Conservation (phyloP, 2,888 invertebrate species). For the Selenia dentaria region DNA sequence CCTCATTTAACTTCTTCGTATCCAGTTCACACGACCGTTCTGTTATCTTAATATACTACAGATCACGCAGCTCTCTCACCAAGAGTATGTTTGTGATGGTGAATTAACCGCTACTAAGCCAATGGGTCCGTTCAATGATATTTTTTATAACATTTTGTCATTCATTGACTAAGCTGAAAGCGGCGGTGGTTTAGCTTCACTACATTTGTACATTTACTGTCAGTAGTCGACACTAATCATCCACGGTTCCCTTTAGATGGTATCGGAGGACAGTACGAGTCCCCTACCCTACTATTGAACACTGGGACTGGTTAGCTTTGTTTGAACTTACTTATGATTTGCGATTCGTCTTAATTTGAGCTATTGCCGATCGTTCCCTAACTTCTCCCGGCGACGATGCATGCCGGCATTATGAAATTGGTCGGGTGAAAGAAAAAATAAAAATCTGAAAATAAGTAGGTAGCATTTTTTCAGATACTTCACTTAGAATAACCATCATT, state of each 20-base stretch:
- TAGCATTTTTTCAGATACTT: constrained; percentile 82
- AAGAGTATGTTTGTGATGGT: constrained; percentile 27
- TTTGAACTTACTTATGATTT: constrained; percentile 71
- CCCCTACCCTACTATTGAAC: constrained; percentile 77
- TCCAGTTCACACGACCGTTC: constrained; percentile 8
- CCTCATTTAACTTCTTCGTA: constrained; percentile 17
- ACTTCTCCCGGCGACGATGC: constrained; percentile 63
- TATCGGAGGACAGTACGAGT: constrained; percentile 58
- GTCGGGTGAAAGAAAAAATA: constrained; percentile 81
- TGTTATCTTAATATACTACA: constrained; percentile 7
- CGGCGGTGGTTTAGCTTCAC: constrained; percentile 69
- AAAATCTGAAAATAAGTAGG: constrained; percentile 84
- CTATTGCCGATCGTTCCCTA: constrained; percentile 72
- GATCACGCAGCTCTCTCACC: constrained; percentile 1
- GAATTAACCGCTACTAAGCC: constrained; percentile 45
- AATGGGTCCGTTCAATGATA: constrained; percentile 39
- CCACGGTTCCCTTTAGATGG: constrained; percentile 64
- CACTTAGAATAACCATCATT: constrained; percentile 71
- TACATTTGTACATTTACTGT: constrained; percentile 51
- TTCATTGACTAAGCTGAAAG: constrained; percentile 68
- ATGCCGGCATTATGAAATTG: constrained; percentile 71
- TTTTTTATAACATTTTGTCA: constrained; percentile 40
- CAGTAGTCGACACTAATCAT: constrained; percentile 55
- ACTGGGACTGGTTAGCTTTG: constrained; percentile 63
- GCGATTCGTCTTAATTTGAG: constrained; percentile 64